A percentile compares a stretch with the other conserved stretches of the same genome.
Conservation (phyloP, 2,113 vertebrate genomes). For the Dendropsophus ebraccatus region DNA sequence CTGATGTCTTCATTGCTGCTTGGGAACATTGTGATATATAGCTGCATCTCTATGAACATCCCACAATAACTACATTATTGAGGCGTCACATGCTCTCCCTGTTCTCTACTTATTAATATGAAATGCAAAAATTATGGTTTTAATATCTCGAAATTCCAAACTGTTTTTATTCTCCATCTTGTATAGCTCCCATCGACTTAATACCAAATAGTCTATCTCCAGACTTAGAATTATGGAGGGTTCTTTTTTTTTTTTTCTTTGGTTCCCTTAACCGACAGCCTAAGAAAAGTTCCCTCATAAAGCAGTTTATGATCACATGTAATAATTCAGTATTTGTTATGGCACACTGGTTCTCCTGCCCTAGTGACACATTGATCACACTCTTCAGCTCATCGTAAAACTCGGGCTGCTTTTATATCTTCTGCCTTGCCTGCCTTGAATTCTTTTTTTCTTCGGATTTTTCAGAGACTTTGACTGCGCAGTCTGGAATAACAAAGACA, state of each 20-base stretch:
- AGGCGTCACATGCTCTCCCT: background rate
- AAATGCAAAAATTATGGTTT: constrained; percentile 21
- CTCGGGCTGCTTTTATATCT: background rate
- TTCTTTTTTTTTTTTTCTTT: background rate
- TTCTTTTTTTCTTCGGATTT: background rate
- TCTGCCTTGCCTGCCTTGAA: background rate
- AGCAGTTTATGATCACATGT: constrained; percentile 1
- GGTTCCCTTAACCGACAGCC: no score
- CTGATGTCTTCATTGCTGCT: background rate
- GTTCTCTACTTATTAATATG: background rate
- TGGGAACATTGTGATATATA: constrained; percentile 8
- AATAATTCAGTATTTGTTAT: constrained; percentile 35
- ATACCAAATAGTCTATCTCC: background rate
- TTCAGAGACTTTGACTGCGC: background rate
- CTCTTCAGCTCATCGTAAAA: constrained; percentile 30
- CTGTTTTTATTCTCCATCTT: background rate
- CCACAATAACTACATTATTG: background rate
- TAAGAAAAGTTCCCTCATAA: background rate
- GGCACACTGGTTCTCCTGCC: background rate
- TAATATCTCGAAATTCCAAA: background rate
- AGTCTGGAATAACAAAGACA: background rate
- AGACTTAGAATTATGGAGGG: constrained; percentile 1
- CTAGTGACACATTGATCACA: constrained; percentile 11
- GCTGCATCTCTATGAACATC: background rate
- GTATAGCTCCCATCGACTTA: background rate